Evolutionary conservation across 2,888 invertebrate species (phyloP), one percentile per base, ranked within the genome.

Genomic region (Campoletis raptor): DNA sequence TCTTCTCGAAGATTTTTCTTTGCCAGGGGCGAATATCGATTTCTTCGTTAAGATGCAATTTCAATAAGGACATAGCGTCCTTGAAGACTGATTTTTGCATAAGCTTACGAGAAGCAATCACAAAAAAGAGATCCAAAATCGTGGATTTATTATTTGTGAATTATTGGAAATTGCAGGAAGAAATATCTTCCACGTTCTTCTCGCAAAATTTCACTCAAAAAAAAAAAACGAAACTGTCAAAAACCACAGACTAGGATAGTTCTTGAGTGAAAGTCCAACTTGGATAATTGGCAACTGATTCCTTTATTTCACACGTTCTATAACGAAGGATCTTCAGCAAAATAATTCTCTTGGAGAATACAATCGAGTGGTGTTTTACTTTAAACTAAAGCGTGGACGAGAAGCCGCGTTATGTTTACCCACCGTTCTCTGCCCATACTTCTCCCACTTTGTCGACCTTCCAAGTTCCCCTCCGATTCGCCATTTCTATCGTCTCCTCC

Each of bases 371-470:
- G 67, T 85, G 89, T 89, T 90, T 90, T 90, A 87, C 89, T 91
- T 90, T 83, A 61, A 86, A 92, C 93, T 93, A 89, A 90, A 86
- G 90, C 89, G 80, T 88, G 88, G 86, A 76, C 87, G 87, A 85
- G 87, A 87, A 84, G 89, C 89, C 89, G 87, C 86, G 87, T 90
- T 90, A 92, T 92, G 92, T 92, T 92, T 92, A 92, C 90, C 89
- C 91, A 90, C 78, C 83, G 83, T 76, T 76, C 36, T 76, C 73
- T 81, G 52, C 72, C 30, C 42, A 64, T 52, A 30, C 40, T 40
- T 73, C 81, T 67, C 57, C 81, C 85, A 82, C 73, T 45, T 66
- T 45, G 4, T 24, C 82, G 82, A 84, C 85, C 82, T 85, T 86
- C 73, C 83, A 18, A 72, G 73, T 24, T 76, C 78, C 89, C 82